Evolutionary conservation across 2,797 vertebrate genomes (phyloP).

Genomic region (Psittacula echo): DNA sequence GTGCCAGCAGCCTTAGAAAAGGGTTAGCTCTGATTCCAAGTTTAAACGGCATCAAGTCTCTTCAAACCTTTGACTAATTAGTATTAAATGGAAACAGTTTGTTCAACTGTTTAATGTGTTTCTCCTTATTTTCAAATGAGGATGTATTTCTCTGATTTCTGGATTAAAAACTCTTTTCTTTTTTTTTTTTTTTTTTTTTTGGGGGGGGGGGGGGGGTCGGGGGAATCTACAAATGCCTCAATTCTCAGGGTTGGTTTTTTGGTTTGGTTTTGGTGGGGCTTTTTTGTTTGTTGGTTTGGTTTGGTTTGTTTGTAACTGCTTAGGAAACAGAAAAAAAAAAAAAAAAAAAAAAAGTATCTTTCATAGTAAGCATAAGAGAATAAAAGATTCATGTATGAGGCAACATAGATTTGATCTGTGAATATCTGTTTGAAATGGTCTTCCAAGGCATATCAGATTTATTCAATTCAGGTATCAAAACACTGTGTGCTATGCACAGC

Average conservation of each 20-base stretch:
- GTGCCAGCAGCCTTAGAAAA: neutral
- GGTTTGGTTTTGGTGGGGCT: too few species aligned
- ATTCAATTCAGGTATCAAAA: neutral
- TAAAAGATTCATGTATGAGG: neutral
- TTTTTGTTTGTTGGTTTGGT: too few species aligned
- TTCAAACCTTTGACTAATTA: neutral
- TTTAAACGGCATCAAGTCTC: neutral
- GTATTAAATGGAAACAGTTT: neutral
- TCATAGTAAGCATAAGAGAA: neutral
- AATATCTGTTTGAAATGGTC: slow-evolving; percentile 16
- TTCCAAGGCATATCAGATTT: neutral
- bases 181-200: too few species aligned
- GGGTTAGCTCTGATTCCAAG: neutral
- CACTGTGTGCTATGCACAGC: neutral
- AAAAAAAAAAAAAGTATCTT: neutral
- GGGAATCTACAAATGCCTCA: neutral
- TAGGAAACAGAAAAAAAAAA: neutral
- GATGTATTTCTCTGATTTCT: neutral
- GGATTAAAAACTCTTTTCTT: neutral
- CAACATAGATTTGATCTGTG: neutral
- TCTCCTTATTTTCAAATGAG: neutral
- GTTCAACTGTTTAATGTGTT: neutral
- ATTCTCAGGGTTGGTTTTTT: neutral
- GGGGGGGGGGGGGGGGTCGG: too few species aligned
- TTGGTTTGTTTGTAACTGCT: neutral